Conservation (phyloP, 2,113 vertebrate species). For the Carlito syrichta region DNA sequence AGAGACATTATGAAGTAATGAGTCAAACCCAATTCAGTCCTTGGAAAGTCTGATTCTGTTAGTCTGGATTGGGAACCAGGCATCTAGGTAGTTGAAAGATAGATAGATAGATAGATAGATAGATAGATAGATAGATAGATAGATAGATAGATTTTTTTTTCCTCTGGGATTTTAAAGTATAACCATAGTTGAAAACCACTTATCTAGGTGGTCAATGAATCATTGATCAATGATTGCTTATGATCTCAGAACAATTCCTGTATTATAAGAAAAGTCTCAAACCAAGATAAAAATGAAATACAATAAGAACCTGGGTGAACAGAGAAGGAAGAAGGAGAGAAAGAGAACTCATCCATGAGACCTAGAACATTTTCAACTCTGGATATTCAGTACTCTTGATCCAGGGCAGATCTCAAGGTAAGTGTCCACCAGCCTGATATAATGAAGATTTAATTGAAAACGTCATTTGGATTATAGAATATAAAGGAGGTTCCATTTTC, state of each 20-base stretch:
- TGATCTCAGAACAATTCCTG: background rate
- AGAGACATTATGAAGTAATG: too few relatives aligned
- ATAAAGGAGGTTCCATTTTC: background rate
- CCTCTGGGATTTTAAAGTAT: too few relatives aligned
- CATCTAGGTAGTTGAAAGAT: background rate
- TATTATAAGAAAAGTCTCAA: too few relatives aligned
- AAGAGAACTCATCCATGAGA: rapidly evolving
- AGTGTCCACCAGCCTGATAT: background rate
- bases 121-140: too few relatives aligned
- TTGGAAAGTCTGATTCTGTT: rapidly evolving
- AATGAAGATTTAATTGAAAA: background rate
- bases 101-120: background rate
- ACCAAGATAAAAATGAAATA: background rate
- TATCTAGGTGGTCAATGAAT: too few relatives aligned
- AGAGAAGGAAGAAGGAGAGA: too few relatives aligned
- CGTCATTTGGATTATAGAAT: background rate
- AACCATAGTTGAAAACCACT: background rate
- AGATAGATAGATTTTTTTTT: too few relatives aligned
- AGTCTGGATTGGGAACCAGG: too few relatives aligned
- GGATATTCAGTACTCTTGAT: background rate
- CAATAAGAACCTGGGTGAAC: background rate
- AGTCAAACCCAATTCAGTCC: background rate
- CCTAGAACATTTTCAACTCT: background rate
- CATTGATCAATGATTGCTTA: background rate
- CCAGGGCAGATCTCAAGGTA: background rate